Conservation (phyloP, 2,888 invertebrate genomes). For the Cepaea hortensis region DNA sequence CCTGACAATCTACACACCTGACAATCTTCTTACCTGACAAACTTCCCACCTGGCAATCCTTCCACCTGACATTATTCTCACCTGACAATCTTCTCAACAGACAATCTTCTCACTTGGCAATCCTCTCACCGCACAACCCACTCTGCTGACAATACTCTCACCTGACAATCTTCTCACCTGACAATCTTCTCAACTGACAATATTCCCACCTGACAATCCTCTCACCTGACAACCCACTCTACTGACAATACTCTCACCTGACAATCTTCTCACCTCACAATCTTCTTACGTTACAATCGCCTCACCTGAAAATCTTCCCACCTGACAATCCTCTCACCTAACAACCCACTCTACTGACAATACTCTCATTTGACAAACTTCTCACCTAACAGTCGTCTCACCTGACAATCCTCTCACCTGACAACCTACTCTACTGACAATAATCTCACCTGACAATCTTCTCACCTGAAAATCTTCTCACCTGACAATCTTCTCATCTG, state of each 20-base stretch:
- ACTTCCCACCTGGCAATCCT: not conserved
- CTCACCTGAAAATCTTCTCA: not conserved
- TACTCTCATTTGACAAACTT: not conserved
- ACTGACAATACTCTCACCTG: not conserved
- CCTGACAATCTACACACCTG: not conserved
- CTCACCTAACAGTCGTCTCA: not conserved
- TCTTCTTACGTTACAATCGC: not conserved
- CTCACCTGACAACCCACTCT: not conserved
- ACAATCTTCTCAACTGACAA: not conserved
- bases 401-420: not conserved
- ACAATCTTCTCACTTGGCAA: conserved; percentile 2
- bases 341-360: not conserved
- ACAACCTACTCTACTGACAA: not conserved
- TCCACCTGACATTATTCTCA: not conserved
- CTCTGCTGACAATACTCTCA: not conserved
- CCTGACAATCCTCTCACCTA: not conserved
- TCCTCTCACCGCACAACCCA: not conserved
- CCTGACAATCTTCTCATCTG: not conserved
- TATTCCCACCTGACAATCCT: conserved; percentile 8
- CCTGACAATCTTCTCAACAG: not conserved
- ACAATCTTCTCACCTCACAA: not conserved
- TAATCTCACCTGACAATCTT: not conserved
- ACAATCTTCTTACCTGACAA: not conserved
- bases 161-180: not conserved
- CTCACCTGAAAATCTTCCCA: not conserved